These are phyloP conservation scores for Harpegnathos saltator DNA, from an alignment of 1,140 invertebrate species.

Conservation along the genomic window DNA sequence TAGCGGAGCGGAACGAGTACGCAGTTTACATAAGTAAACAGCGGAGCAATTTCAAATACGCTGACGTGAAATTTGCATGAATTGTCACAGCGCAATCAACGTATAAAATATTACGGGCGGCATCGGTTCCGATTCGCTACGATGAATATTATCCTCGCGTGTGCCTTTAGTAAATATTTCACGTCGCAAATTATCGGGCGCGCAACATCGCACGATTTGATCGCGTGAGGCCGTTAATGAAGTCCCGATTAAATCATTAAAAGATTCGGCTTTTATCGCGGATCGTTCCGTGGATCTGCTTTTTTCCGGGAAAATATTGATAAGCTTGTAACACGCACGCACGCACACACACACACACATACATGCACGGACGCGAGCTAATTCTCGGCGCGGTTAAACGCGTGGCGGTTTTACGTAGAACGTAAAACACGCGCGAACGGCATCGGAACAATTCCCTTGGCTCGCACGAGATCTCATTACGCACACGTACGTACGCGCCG, in stretches of 20 bases:
- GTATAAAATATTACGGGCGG: not conserved
- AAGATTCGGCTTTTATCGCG: not conserved
- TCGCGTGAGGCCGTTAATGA: not conserved
- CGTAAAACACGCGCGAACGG: not conserved
- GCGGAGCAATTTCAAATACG: not conserved
- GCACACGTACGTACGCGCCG: not conserved
- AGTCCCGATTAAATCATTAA: conserved; percentile 14
- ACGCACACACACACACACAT: too few relatives aligned
- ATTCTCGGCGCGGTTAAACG: not conserved
- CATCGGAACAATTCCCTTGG: not conserved
- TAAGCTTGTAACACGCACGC: not conserved
- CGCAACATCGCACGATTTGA: not conserved
- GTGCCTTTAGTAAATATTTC: not conserved
- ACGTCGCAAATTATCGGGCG: not conserved
- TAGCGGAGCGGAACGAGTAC: not conserved
- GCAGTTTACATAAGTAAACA: not conserved
- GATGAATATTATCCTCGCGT: not conserved
- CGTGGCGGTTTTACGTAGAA: too few relatives aligned
- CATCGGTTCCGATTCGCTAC: not conserved
- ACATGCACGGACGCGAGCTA: too few relatives aligned
- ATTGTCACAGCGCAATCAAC: not conserved
- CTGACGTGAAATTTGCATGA: not conserved
- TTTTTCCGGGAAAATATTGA: not conserved
- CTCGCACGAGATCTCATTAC: conserved; percentile 11
- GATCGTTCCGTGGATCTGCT: not conserved